Base-by-base conservation (phyloP, 2,797 vertebrate genomes). In the Phoeniculus purpureus region DNA sequence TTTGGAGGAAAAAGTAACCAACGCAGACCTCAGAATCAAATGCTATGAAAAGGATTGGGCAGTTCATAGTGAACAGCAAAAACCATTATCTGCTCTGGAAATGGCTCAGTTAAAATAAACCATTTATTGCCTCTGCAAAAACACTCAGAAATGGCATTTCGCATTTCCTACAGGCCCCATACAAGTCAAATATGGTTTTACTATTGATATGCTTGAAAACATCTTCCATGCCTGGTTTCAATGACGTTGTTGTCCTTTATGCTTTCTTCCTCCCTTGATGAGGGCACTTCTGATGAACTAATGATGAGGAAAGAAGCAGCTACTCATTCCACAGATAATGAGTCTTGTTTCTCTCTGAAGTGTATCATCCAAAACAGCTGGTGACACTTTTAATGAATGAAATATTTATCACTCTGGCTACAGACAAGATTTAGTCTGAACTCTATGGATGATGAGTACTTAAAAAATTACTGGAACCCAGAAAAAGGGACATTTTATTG, bases 381-480 rank as follows among this genome's bases (percentile, higher is more conserved):
- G 58, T 86, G 64, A 90, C 45, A 77, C 59, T 70, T 90, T 62
- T 78, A 87, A 94, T 87, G 45, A 93, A 80, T 43, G 16, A 84
- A 93, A 85, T 86, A 83, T 88, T 95, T 90, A 77, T 88, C 26
- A 73, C 37, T 85, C n/a, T 89, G 31, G 78, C 50, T 65, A 65
- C 26, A 88, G 37, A 13, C 70, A 88, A 85, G 54, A 10, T 93
- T 88, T 87, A 78, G 92, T 83, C 50, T 83, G 21, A 87, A 66
- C 34, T 56, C 86, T 45, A 52, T 32, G 9, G 16, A 81, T n/a
- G 12, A 77, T 34, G 23, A 93, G 43, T 29, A 64, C 54, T 81
- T 62, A 18, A 80, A 86, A 90, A 70, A 82, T 26, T 22, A 81
- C 52, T 56, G 81, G 61, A 81, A 83, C 16, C 5, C 34, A 79